phyloP scores from a whole-genome alignment of 2,888 invertebrate genomes.

The Microctonus aethiopoides region DNA sequence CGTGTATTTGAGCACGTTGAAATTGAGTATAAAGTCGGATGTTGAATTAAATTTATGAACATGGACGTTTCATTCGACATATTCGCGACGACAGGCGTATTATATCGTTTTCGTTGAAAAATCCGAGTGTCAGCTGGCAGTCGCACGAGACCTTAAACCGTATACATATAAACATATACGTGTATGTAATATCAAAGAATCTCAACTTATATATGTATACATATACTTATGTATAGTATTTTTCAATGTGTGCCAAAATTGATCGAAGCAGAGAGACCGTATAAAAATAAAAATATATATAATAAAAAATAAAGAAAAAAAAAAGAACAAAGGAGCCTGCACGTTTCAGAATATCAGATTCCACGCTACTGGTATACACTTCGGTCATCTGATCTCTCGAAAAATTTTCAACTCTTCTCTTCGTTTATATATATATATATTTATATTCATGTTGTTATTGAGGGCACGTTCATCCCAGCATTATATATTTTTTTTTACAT shows the following conservation, averaged over 20 bases:
- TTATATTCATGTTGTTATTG: constrained; percentile 34
- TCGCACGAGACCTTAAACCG: constrained; percentile 41
- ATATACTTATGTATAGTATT: constrained; percentile 39
- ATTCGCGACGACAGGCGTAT: constrained; percentile 36
- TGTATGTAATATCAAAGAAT: neutral
- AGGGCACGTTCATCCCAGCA: constrained; percentile 39
- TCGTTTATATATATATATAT: too few species aligned
- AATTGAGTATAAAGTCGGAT: too few species aligned
- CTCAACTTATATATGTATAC: too few species aligned
- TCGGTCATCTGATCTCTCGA: constrained; percentile 54
- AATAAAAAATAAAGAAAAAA: neutral
- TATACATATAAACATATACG: neutral
- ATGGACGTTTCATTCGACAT: neutral
- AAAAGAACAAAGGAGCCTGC: constrained; percentile 36
- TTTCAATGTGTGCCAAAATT: constrained; percentile 31
- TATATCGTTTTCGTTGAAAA: constrained; percentile 35
- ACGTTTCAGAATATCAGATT: constrained; percentile 58
- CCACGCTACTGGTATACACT: constrained; percentile 63
- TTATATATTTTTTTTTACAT: neutral
- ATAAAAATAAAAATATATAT: neutral
- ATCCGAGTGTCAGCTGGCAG: constrained; percentile 52
- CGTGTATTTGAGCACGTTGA: too few species aligned
- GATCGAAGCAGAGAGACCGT: constrained; percentile 6
- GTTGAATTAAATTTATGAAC: neutral
- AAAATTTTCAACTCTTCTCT: constrained; percentile 41